Conservation (phyloP, 2,113 vertebrate genomes). For the Gavia stellata region DNA sequence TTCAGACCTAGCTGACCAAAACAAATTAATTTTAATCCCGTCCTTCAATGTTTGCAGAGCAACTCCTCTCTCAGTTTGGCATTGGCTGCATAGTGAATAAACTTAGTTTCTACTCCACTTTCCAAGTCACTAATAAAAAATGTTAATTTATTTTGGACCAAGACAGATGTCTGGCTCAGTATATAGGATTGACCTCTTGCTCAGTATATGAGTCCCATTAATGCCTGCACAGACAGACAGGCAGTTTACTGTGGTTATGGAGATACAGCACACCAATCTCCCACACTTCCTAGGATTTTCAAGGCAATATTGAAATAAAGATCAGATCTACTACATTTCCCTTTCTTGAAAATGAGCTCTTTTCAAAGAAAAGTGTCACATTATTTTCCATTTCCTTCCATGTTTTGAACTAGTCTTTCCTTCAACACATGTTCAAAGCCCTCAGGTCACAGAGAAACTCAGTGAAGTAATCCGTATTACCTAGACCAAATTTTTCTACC, state of each 20-base stretch:
- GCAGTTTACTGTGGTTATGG: background rate
- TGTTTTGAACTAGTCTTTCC: background rate
- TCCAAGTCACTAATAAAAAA: background rate
- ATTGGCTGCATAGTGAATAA: background rate
- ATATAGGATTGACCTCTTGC: background rate
- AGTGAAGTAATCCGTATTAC: background rate
- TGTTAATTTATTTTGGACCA: background rate
- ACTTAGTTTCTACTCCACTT: background rate
- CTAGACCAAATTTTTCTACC: background rate
- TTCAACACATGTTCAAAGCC: background rate
- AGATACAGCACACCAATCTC: background rate
- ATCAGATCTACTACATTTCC: background rate
- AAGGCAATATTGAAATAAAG: background rate
- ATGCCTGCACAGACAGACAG: background rate
- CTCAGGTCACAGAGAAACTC: background rate
- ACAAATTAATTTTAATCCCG: background rate
- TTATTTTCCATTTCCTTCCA: background rate
- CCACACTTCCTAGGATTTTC: background rate
- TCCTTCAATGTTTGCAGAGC: background rate
- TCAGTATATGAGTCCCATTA: background rate
- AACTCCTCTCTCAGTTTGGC: background rate
- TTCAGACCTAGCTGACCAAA: background rate
- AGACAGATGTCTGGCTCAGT: background rate
- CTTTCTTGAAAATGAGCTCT: background rate
- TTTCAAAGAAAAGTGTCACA: background rate